Evolutionary conservation across 2,888 invertebrate genomes (phyloP).

Genomic region (Volucella inanis): DNA sequence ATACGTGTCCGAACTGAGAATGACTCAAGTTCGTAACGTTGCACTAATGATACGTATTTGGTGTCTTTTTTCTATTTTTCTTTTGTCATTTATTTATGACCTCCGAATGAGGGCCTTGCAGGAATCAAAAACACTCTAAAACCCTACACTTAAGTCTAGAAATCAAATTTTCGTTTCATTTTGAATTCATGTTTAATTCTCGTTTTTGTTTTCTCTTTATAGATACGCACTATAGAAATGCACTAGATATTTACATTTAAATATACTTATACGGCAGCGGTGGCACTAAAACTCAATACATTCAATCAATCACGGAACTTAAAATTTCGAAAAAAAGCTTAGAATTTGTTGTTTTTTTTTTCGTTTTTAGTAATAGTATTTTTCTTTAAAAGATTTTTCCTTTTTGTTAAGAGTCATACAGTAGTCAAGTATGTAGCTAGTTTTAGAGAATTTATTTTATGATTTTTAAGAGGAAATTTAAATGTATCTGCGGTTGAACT

Average conservation of each 20-base stretch:
- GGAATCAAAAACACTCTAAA: conserved; percentile 45
- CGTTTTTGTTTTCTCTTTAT: conserved; percentile 13
- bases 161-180: conserved; percentile 29
- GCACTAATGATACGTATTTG: conserved; percentile 72
- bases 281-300: conserved; percentile 46
- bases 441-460: conserved; percentile 19
- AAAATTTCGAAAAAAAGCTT: conserved; percentile 62
- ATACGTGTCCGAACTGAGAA: conserved; percentile 32
- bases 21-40: conserved; percentile 27
- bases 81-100: neutral
- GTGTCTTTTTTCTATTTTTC: conserved; percentile 43
- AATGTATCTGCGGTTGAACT: neutral
- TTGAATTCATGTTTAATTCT: conserved; percentile 9
- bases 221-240: conserved; percentile 21
- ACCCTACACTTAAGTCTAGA: conserved; percentile 42
- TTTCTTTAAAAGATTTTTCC: neutral
- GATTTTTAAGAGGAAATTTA: conserved; percentile 27
- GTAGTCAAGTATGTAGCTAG: conserved; percentile 34
- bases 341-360: conserved; percentile 23
- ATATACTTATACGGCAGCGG: conserved; percentile 37
- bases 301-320: conserved; percentile 54
- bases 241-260: conserved; percentile 22
- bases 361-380: conserved; percentile 13
- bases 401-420: conserved; percentile 36
- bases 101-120: neutral